Evolutionary conservation across 2,888 invertebrate genomes (phyloP).

Genomic region (Oscheius sp.): DNA sequence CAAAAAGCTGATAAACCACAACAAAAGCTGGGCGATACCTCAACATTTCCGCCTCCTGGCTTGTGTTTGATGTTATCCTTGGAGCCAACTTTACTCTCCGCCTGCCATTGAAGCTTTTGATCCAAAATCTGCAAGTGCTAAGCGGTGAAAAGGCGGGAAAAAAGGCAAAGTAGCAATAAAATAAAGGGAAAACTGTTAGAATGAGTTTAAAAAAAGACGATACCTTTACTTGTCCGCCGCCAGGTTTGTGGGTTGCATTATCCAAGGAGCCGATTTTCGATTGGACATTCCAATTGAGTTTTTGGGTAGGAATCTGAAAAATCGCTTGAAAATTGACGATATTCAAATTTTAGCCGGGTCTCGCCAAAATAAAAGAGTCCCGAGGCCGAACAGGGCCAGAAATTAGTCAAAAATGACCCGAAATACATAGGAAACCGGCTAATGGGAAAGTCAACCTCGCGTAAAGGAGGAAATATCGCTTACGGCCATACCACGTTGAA

Average conservation of each 20-base stretch:
- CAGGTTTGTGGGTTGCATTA: slow-evolving; percentile 84
- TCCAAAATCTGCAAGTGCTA: slow-evolving; percentile 49
- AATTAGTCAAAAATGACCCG: too few relatives aligned
- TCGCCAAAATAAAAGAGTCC: too few relatives aligned
- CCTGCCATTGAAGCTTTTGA: slow-evolving; percentile 56
- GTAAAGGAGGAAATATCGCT: too few relatives aligned
- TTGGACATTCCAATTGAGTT: slow-evolving; percentile 79
- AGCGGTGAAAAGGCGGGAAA: background rate
- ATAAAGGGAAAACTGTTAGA: background rate
- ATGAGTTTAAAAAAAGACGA: background rate
- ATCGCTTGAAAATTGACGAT: too few relatives aligned
- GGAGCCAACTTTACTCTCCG: slow-evolving; percentile 87
- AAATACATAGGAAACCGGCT: too few relatives aligned
- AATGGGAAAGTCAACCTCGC: too few relatives aligned
- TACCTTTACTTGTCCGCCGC: slow-evolving; percentile 87
- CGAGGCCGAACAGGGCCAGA: too few relatives aligned
- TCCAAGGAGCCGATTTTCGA: slow-evolving; percentile 92
- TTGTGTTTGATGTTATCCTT: slow-evolving; percentile 86
- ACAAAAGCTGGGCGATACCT: slow-evolving; percentile 74
- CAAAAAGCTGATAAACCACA: slow-evolving; percentile 26
- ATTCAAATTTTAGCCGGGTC: too few relatives aligned
- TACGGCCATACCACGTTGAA: too few relatives aligned
- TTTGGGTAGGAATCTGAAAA: slow-evolving; percentile 62
- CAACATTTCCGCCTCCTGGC: slow-evolving; percentile 89
- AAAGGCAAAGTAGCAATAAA: background rate